These are phyloP conservation scores for Carpatolechia fugitivella DNA, from an alignment of 2,888 invertebrate genomes.

Conservation along the genomic window DNA sequence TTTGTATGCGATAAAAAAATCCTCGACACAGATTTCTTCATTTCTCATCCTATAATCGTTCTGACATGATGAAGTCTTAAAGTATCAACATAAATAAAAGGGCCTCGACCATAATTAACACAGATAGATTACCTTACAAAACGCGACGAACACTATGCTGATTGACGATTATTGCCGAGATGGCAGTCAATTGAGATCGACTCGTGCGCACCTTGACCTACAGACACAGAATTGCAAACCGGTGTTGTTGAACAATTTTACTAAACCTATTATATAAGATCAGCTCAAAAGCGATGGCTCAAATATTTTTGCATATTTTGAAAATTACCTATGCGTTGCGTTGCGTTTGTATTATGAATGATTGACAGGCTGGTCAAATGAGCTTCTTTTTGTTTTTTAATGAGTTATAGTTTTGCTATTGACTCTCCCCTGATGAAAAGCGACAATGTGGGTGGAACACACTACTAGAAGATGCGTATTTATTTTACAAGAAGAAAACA, in stretches of 20 bases:
- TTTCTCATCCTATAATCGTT: background rate
- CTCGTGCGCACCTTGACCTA: conserved; percentile 9
- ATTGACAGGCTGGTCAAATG: background rate
- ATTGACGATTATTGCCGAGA: conserved; percentile 7
- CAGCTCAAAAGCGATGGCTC: no score
- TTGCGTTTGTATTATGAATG: no score
- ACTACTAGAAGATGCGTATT: no score
- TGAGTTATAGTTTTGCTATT: no score
- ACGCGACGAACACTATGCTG: conserved; percentile 1
- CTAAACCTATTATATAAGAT: conserved; percentile 6
- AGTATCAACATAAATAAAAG: background rate
- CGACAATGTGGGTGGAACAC: no score
- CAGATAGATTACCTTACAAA: conserved; percentile 4
- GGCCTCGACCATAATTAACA: conserved; percentile 2
- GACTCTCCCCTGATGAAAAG: no score
- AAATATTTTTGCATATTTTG: no score
- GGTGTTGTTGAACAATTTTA: no score
- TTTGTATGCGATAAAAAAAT: no score
- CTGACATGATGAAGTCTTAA: background rate
- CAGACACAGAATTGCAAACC: background rate
- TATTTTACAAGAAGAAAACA: no score
- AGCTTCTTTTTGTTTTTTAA: no score
- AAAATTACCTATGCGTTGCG: no score
- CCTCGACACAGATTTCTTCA: background rate
- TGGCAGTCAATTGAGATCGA: conserved; percentile 8